These are phyloP conservation scores for Miltochrista miniata DNA, from an alignment of 2,888 invertebrate genomes.

Conservation along the genomic window DNA sequence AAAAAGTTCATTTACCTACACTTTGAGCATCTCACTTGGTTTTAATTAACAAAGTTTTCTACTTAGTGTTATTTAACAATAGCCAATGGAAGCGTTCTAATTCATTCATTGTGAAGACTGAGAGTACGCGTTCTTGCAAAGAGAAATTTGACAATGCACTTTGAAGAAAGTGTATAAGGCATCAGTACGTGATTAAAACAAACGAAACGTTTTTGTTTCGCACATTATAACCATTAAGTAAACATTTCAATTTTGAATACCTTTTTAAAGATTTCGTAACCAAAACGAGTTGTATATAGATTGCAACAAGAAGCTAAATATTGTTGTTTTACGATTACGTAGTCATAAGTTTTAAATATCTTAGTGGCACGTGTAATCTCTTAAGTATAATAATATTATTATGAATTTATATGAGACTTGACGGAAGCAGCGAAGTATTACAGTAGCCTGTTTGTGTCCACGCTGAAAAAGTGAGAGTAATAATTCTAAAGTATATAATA, in stretches of 20 bases:
- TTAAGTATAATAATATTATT: background rate
- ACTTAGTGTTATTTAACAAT: slow-evolving; percentile 48
- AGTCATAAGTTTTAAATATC: background rate
- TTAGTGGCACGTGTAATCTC: background rate
- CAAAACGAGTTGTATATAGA: background rate
- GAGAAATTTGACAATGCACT: slow-evolving; percentile 78
- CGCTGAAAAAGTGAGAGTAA: slow-evolving; percentile 65
- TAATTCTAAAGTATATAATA: slow-evolving; percentile 47
- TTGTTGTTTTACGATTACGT: background rate
- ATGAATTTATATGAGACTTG: too few species aligned
- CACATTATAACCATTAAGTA: slow-evolving; percentile 39
- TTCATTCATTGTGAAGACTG: slow-evolving; percentile 60
- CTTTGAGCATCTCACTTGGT: slow-evolving; percentile 6
- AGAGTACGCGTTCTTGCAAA: slow-evolving; percentile 52
- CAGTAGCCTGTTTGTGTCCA: slow-evolving; percentile 60
- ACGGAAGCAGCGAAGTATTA: slow-evolving; percentile 67
- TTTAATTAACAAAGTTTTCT: slow-evolving; percentile 39
- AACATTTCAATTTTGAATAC: slow-evolving; percentile 11
- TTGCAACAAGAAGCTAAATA: background rate
- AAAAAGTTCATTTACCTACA: background rate
- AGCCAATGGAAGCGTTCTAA: slow-evolving; percentile 57
- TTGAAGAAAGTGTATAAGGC: slow-evolving; percentile 74
- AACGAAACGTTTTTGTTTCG: slow-evolving; percentile 60
- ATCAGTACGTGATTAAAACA: slow-evolving; percentile 67
- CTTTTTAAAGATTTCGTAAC: slow-evolving; percentile 3